Conservation (phyloP, 2,888 invertebrate species). For the Eristalinus sepulchralis region DNA sequence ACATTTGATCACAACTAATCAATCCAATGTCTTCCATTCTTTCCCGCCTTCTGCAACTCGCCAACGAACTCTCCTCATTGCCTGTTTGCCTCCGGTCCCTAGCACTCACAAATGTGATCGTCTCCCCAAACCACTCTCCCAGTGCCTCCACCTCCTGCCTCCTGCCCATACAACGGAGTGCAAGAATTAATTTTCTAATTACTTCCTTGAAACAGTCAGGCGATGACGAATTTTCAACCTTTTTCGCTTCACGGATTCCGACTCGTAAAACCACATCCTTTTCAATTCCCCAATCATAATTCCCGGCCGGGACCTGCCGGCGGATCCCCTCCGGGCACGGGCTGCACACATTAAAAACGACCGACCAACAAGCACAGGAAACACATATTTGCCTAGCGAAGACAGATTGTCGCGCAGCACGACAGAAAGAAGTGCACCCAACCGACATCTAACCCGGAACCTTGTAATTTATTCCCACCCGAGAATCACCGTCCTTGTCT, state of each 20-base stretch:
- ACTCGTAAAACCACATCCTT: slow-evolving; percentile 38
- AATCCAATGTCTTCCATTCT: no score
- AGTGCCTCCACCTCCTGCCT: no score
- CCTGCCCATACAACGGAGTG: no score
- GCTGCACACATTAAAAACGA: neutral
- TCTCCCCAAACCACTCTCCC: no score
- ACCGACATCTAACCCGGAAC: slow-evolving; percentile 41
- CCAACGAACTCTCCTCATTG: no score
- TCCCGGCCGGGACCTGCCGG: neutral
- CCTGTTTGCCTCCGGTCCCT: no score
- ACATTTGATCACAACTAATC: no score
- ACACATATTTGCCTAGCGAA: slow-evolving; percentile 52
- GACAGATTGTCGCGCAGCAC: slow-evolving; percentile 64
- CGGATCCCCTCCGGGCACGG: neutral
- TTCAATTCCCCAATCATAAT: slow-evolving; percentile 56
- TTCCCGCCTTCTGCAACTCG: no score
- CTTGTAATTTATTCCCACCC: slow-evolving; percentile 60
- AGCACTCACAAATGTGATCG: no score
- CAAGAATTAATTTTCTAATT: slow-evolving; percentile 1
- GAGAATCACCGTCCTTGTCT: slow-evolving; percentile 17
- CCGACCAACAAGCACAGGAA: slow-evolving; percentile 51
- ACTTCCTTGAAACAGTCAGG: neutral
- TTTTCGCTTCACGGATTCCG: slow-evolving; percentile 43
- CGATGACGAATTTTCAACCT: slow-evolving; percentile 21
- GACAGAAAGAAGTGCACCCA: slow-evolving; percentile 61